Conservation (phyloP, 2,797 vertebrate genomes). For the Thalassophryne amazonica region DNA sequence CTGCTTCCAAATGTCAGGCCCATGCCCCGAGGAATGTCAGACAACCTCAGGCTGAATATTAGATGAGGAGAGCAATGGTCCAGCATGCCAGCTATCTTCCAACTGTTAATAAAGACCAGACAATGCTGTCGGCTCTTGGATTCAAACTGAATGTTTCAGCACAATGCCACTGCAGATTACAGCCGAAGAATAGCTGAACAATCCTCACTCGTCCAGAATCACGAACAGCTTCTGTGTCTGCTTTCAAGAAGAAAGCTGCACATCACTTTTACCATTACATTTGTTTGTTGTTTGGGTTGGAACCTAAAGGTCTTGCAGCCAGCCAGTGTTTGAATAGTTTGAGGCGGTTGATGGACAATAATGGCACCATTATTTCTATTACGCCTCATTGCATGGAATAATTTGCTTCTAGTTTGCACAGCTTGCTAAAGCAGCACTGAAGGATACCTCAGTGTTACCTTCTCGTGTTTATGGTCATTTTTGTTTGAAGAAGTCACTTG, state of each 20-base stretch:
- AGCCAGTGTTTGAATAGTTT: no score
- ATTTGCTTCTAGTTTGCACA: neutral
- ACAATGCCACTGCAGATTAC: conserved; percentile 38
- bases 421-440: no score
- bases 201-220: conserved; percentile 14
- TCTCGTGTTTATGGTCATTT: conserved; percentile 10
- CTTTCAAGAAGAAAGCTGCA: conserved; percentile 5
- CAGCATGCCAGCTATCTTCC: conserved; percentile 17
- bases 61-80: conserved; percentile 46
- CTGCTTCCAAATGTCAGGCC: conserved; percentile 71
- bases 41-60: conserved; percentile 61
- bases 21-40: conserved; percentile 64
- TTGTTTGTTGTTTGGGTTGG: conserved; percentile 10
- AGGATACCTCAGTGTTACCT: conserved; percentile 2
- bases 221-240: conserved; percentile 33
- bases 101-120: conserved; percentile 68
- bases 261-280: conserved; percentile 21
- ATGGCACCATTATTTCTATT: conserved; percentile 19
- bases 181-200: conserved; percentile 11
- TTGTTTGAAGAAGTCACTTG: conserved; percentile 12
- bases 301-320: no score
- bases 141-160: conserved; percentile 31
- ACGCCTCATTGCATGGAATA: conserved; percentile 3
- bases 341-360: conserved; percentile 6
- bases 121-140: conserved; percentile 38